Base-by-base conservation (phyloP, 2,888 invertebrate genomes). In the Clitarchus hookeri region DNA sequence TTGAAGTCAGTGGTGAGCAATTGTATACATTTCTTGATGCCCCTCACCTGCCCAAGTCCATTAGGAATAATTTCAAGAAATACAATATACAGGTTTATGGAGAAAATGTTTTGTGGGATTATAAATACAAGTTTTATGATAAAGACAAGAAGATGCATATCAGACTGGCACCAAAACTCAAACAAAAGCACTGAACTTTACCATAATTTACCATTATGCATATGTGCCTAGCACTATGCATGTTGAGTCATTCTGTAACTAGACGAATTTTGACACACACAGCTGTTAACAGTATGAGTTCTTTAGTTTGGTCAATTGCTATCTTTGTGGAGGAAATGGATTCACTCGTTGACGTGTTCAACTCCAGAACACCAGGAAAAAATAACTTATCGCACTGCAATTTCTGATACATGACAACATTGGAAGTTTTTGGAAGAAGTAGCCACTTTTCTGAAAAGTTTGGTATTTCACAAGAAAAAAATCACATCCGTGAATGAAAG, bases 41-140 rank as follows among this genome's bases (percentile, higher is more conserved):
- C 2, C 80, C 86, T n/a, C 86, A 86, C 79, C 86, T 86, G 36
- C 36, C 4, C 36, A 36, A 36, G 36, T 36, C 36, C 1, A 36
- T 36, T 36, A 4, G 36, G 36, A 86, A 86, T 26, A 86, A 86
- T 79, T 80, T 86, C 6, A 85, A 85, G 44, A 85, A 85, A 25
- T 85, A 85, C 78, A 36, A 36, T 83, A 77, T 86, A 27, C 13
- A 54, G 25, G 26, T 84, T 80, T 36, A 48, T 86, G 65, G 65
- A n/a, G 23, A 23, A 65, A 65, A 65, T 16, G 65, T 65, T 65
- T 65, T n/a, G 16, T 65, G 65, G 19, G 65, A 53, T 79, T 44
- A 48, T 23, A 65, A 16, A 65, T 65, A 19, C 65, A 11, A 65
- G 16, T 65, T 65, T 65, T 65, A 65, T n/a, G 65, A 65, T 8